Percentiles rank a stretch among this genome's conserved stretches.
Evolutionary conservation across 2,888 invertebrate species (phyloP).

Genomic region (Pemphredon lugubris): DNA sequence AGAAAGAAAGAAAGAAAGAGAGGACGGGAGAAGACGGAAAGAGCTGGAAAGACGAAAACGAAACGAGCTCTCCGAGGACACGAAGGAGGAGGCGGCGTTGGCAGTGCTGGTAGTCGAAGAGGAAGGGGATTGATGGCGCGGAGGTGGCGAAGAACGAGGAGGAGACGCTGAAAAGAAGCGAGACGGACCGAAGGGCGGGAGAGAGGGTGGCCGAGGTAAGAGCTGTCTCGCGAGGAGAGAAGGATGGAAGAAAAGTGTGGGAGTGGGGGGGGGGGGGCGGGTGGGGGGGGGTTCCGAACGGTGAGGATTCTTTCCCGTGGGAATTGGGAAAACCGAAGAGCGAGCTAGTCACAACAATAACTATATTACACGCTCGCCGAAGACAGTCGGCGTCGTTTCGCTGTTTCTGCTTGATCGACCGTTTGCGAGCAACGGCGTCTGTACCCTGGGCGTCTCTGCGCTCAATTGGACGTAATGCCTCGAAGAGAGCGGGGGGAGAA

Average conservation of each 20-base stretch:
- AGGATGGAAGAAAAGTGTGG: conserved; percentile 24
- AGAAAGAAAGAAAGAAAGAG: background rate
- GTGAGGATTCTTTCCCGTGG: conserved; percentile 12
- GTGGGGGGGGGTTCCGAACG: background rate
- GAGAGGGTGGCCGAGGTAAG: conserved; percentile 14
- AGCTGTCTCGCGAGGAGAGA: conserved; percentile 13
- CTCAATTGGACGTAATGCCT: conserved; percentile 67
- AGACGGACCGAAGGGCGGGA: conserved; percentile 23
- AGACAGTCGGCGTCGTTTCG: conserved; percentile 37
- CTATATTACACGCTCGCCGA: conserved; percentile 40
- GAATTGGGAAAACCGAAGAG: conserved; percentile 23
- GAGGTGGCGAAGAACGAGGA: conserved; percentile 25
- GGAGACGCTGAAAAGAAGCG: conserved; percentile 19
- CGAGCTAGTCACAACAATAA: conserved; percentile 60
- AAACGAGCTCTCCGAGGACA: conserved; percentile 36
- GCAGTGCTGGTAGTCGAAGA: conserved; percentile 30
- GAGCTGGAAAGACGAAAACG: conserved; percentile 42
- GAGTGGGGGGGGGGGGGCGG: conserved; percentile 3
- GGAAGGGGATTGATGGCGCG: conserved; percentile 47
- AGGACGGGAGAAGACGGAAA: conserved; percentile 9
- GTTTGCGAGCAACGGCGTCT: conserved; percentile 37
- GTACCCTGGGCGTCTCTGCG: too few species aligned
- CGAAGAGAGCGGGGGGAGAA: conserved; percentile 12
- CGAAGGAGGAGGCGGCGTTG: conserved; percentile 34
- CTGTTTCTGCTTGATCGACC: conserved; percentile 38